Base-by-base conservation (phyloP, 2,113 vertebrate species). In the Elgaria multicarinata region DNA sequence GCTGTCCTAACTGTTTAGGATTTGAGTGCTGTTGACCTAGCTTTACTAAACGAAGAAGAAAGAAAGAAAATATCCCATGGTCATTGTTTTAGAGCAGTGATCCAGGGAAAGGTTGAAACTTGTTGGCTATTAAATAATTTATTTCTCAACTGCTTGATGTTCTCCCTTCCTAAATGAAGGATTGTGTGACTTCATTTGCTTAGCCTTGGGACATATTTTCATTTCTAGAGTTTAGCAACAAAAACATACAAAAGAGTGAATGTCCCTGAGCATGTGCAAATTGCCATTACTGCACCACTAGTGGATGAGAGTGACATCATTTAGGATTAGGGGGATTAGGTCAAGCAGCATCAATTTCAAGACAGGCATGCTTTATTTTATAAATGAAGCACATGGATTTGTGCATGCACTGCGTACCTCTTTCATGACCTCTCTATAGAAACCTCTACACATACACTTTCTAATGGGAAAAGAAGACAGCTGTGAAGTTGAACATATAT, bases 81-180 rank as follows among this genome's bases (percentile, higher is more conserved):
- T 46, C 83, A 81, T 95, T 95, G 55, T 94, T 83, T 86, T 86
- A 91, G 90, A 92, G 79, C 90, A 91, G 42, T 94, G 96, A 95
- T 93, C 89, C 93, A 90, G 84, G 71, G 84, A 86, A 91, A 75
- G 2, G 44, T 53, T 80, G 72, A 46, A 84, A 53, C 66, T 88
- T 24, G 0, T 42, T 92, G 79, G 69, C 62, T 91, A 55, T 91
- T 93, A 53, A 94, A 87, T 53, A 85, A 6, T 4, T 64, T 36
- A 31, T 18, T 84, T 33, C 2, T 36, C 50, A 78, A 64, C 28
- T 3, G 72, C n/a, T 18, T 82, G 91, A 88, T 62, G 4, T 80
- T 87, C 72, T 90, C 0, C 42, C 87, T 39, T 90, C 62, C 64
- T 31, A 64, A 50, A 67, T 20, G 0, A 6, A 84, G 16, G 83